phyloP scores from a whole-genome alignment of 2,113 vertebrate species.

The Archocentrus centrarchus region DNA sequence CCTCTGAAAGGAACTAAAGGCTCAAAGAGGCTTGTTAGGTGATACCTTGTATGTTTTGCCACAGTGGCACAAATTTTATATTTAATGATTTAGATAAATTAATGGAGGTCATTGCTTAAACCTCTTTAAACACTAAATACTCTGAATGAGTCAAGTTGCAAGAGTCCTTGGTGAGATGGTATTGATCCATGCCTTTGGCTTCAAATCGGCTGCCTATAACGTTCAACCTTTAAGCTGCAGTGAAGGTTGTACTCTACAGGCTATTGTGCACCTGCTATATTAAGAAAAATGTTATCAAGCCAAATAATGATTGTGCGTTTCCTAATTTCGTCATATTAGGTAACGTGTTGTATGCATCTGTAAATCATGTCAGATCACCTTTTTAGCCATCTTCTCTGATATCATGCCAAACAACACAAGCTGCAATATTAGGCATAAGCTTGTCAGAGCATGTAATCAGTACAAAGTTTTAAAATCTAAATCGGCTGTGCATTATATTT shows the following conservation, averaged over 20 bases:
- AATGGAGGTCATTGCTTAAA: not conserved
- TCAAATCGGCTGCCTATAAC: not conserved
- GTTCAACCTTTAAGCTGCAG: not conserved
- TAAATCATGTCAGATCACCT: not conserved
- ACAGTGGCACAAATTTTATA: not conserved
- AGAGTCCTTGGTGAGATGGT: not conserved
- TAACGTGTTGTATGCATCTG: not conserved
- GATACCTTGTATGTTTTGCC: not conserved
- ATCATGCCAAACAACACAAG: not conserved
- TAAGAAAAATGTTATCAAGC: not conserved
- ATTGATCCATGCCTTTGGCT: not conserved
- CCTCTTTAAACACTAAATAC: not conserved
- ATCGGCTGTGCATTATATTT: not conserved
- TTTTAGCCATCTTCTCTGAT: not conserved
- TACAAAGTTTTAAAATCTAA: not conserved
- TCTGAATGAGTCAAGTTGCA: not conserved
- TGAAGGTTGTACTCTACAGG: not conserved
- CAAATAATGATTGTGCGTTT: not conserved
- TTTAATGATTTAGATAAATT: not conserved
- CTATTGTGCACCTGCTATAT: not conserved
- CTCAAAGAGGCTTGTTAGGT: not conserved
- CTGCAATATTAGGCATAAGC: not conserved
- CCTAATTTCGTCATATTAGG: not conserved
- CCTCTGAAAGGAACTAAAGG: not conserved
- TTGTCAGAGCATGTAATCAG: not conserved